Evolutionary conservation across 1,140 invertebrate species (phyloP).

Genomic region (Achatina immaculata): DNA sequence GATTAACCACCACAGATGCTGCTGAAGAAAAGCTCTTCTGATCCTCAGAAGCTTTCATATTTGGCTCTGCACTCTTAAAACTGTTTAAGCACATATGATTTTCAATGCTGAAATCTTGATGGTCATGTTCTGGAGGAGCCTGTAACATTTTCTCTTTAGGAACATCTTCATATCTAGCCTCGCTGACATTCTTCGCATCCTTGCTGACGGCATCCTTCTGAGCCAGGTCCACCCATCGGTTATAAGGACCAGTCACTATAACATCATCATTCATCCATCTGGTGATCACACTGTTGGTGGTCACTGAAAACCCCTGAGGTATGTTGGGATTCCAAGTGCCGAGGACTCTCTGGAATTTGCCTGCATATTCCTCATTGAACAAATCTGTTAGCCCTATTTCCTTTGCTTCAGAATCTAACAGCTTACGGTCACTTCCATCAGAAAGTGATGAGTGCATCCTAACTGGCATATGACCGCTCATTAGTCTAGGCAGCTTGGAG

Average conservation of each 20-base stretch:
- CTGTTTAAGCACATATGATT: not conserved
- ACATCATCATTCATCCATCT: constrained; percentile 66
- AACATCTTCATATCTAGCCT: not conserved
- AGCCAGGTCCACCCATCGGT: constrained; percentile 59
- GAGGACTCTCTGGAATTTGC: constrained; percentile 57
- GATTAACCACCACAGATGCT: not conserved
- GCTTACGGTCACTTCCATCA: constrained; percentile 34
- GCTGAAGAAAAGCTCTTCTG: not conserved
- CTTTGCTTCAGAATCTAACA: constrained; percentile 39
- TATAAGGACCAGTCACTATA: constrained; percentile 70
- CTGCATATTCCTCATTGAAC: constrained; percentile 48
- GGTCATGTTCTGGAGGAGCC: not conserved
- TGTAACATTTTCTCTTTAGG: constrained; percentile 24
- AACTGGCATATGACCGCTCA: not conserved
- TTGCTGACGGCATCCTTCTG: not conserved
- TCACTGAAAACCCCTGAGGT: constrained; percentile 47
- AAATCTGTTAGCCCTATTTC: constrained; percentile 41
- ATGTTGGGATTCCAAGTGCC: constrained; percentile 56
- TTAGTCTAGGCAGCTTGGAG: constrained; percentile 22
- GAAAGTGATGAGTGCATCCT: constrained; percentile 16
- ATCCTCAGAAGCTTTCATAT: not conserved
- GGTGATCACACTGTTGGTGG: constrained; percentile 61
- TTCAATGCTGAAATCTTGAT: not conserved
- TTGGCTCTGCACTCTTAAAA: not conserved
- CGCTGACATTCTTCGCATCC: not conserved